Percentiles rank a stretch among this genome's conserved stretches.
Conservation (phyloP, 2,888 invertebrate species). For the Baccha elongata region DNA sequence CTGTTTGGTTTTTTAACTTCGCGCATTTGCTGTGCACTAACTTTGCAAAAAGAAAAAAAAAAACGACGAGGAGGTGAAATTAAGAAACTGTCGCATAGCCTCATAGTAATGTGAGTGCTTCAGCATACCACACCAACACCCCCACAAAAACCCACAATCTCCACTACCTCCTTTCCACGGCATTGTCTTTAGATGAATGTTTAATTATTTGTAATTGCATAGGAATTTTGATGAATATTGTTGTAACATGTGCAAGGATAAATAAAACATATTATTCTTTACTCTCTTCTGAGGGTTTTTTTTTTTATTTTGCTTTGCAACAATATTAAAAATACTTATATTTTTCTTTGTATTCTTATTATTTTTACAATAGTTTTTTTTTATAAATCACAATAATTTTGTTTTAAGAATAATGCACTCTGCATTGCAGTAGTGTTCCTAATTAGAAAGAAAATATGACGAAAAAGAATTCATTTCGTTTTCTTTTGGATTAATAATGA, state of each 20-base stretch:
- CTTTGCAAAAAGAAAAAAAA: conserved; percentile 22
- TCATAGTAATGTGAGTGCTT: conserved; percentile 65
- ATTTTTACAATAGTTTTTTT: conserved; percentile 15
- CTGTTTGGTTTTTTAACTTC: conserved; percentile 73
- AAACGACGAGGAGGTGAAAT: conserved; percentile 25
- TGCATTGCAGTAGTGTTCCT: conserved; percentile 66
- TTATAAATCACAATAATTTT: conserved; percentile 30
- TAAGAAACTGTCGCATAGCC: conserved; percentile 69
- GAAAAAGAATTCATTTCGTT: conserved; percentile 13
- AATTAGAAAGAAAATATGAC: conserved; percentile 46
- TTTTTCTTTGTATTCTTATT: not conserved
- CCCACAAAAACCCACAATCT: conserved; percentile 12
- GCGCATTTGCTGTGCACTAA: conserved; percentile 65
- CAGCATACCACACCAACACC: conserved; percentile 9
- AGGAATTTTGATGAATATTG: conserved; percentile 73
- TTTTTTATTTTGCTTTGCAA: conserved; percentile 1
- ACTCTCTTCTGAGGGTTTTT: no score
- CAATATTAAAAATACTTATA: not conserved
- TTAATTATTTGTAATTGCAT: conserved; percentile 74
- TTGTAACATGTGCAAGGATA: conserved; percentile 71
- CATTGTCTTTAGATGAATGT: conserved; percentile 72
- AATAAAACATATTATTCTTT: conserved; percentile 60
- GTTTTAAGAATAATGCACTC: conserved; percentile 38
- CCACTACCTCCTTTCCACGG: conserved; percentile 11
- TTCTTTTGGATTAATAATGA: not conserved